phyloP scores from a whole-genome alignment of 2,888 invertebrate species.

The Smittia aterrima region DNA sequence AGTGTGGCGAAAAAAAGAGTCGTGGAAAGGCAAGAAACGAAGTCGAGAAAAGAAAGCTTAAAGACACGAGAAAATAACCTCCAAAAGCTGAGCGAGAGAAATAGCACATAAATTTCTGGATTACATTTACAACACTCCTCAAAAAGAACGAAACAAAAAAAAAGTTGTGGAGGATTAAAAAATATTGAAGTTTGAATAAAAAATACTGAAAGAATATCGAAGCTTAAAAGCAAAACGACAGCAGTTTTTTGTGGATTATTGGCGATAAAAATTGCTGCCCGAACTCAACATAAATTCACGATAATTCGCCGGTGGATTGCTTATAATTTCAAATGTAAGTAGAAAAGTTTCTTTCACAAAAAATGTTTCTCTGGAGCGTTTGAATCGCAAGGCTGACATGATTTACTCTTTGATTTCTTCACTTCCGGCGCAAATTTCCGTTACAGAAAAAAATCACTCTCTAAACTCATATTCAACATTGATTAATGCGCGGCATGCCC shows the following conservation, averaged over 20 bases:
- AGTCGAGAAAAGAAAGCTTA: slow-evolving; percentile 13
- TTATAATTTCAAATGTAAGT: slow-evolving; percentile 40
- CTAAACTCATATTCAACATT: slow-evolving; percentile 13
- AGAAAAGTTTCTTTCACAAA: too few relatives aligned
- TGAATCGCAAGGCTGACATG: slow-evolving; percentile 16
- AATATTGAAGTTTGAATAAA: neutral
- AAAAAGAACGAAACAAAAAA: neutral
- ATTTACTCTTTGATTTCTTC: slow-evolving; percentile 37
- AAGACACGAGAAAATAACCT: slow-evolving; percentile 25
- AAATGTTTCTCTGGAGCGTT: too few relatives aligned
- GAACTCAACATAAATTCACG: neutral
- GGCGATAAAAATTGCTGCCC: neutral
- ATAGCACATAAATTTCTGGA: slow-evolving; percentile 36
- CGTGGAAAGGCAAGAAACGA: neutral
- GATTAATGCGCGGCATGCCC: slow-evolving; percentile 17
- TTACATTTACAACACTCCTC: slow-evolving; percentile 34
- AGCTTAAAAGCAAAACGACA: slow-evolving; percentile 19
- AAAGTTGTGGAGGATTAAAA: slow-evolving; percentile 12
- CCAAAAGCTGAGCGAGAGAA: slow-evolving; percentile 10
- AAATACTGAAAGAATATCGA: neutral
- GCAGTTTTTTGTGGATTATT: slow-evolving; percentile 30
- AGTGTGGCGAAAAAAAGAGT: neutral
- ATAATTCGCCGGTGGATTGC: slow-evolving; percentile 32
- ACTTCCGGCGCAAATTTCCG: slow-evolving; percentile 40
- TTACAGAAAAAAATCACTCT: slow-evolving; percentile 16